Conservation (phyloP, 2,113 vertebrate species). For the Ginglymostoma cirratum region DNA sequence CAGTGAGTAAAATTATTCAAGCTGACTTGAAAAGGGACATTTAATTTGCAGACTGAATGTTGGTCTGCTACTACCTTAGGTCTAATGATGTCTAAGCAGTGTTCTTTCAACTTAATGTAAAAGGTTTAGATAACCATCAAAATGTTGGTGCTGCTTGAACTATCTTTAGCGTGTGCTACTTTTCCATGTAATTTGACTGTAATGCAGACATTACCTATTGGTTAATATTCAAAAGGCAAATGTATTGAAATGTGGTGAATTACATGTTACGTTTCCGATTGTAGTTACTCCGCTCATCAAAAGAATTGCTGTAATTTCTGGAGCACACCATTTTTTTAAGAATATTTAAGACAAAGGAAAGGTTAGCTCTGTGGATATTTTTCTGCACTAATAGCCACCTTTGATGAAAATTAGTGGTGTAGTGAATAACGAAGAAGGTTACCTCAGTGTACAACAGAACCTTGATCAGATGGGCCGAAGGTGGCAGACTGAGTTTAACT, state of each 20-base stretch:
- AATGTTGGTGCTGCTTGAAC: neutral
- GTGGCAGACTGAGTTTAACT: no score
- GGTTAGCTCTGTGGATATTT: neutral
- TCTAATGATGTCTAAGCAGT: neutral
- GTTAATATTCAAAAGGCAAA: no score
- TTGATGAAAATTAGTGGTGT: neutral
- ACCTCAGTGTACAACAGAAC: no score
- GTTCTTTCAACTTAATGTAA: neutral
- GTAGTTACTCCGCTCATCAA: neutral
- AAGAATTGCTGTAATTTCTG: neutral
- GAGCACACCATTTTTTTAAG: neutral
- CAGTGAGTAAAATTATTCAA: conserved; percentile 64
- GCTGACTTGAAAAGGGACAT: neutral
- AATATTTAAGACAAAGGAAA: neutral
- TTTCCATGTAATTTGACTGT: neutral
- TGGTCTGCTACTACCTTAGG: neutral
- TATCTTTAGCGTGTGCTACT: neutral
- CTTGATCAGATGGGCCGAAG: no score
- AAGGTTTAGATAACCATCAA: neutral
- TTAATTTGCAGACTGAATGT: neutral
- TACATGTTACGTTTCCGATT: neutral
- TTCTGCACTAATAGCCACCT: neutral
- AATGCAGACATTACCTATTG: neutral
- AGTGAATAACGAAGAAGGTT: no score
- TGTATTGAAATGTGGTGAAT: neutral